Conservation (phyloP, 2,888 invertebrate genomes). For the Stenchaetothrips biformis region DNA sequence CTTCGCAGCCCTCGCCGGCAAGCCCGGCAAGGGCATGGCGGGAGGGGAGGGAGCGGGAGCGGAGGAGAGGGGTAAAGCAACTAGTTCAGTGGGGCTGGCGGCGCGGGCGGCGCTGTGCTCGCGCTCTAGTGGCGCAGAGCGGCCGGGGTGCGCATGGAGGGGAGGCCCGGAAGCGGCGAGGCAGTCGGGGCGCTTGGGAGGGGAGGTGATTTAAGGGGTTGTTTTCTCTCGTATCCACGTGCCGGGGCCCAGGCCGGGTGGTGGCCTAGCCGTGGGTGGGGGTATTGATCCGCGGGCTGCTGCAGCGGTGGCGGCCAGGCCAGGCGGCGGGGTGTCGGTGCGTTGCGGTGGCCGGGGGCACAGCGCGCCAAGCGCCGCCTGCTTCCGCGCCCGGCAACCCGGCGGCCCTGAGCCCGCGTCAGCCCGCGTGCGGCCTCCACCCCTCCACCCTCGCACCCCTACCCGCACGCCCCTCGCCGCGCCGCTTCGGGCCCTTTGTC, state of each 20-base stretch:
- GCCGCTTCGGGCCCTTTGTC: background rate
- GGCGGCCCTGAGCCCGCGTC: background rate
- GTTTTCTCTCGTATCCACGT: constrained; percentile 7
- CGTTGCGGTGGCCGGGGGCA: background rate
- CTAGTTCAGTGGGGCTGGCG: constrained; percentile 21
- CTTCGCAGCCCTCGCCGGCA: too few species aligned
- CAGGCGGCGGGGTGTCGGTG: background rate
- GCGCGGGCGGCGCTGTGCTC: too few species aligned
- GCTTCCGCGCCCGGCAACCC: background rate
- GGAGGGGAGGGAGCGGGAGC: background rate
- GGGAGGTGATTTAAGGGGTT: constrained; percentile 19
- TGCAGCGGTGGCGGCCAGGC: background rate
- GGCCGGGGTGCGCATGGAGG: too few species aligned
- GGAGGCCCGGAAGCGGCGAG: too few species aligned
- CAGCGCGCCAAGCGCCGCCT: background rate
- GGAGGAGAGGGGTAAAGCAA: background rate
- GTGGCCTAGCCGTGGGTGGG: background rate
- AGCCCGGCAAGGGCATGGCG: background rate
- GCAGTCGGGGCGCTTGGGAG: background rate
- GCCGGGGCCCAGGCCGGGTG: background rate
- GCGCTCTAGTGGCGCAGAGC: too few species aligned
- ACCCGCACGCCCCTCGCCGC: background rate
- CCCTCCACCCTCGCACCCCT: background rate
- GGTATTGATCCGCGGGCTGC: constrained; percentile 3
- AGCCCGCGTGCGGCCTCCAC: background rate